Conservation (phyloP, 2,888 invertebrate species). For the Neria commutata region DNA sequence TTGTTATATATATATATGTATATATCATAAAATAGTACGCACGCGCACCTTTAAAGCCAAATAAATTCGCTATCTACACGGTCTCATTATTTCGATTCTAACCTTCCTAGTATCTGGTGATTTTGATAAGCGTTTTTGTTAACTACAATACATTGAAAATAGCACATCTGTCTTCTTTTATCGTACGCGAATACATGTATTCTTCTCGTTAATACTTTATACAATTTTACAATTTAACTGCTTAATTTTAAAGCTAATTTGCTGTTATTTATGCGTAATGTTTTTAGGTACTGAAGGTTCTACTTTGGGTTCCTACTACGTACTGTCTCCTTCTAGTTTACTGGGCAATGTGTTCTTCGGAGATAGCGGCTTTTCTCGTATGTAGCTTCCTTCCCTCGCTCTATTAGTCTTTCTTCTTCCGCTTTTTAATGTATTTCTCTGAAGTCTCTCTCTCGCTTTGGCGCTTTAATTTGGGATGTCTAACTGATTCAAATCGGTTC, state of each 20-base stretch:
- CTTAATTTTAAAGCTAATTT: not conserved
- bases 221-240: constrained; percentile 12
- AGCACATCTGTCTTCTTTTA: not conserved
- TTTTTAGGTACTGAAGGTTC: constrained; percentile 24
- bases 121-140: constrained; percentile 10
- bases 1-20: too few species aligned
- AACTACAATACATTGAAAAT: constrained; percentile 4
- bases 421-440: not conserved
- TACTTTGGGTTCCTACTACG: constrained; percentile 7
- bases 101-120: too few species aligned
- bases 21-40: too few species aligned
- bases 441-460: not conserved
- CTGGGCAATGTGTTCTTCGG: not conserved
- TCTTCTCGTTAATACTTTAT: not conserved
- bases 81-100: not conserved
- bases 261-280: not conserved
- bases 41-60: too few species aligned
- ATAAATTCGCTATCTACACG: not conserved
- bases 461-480: constrained; percentile 55
- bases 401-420: not conserved
- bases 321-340: constrained; percentile 3
- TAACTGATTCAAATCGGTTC: constrained; percentile 46
- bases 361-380: not conserved
- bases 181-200: not conserved
- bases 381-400: not conserved